phyloP scores from a whole-genome alignment of 2,888 invertebrate genomes.

The Pseudococcus longispinus region DNA sequence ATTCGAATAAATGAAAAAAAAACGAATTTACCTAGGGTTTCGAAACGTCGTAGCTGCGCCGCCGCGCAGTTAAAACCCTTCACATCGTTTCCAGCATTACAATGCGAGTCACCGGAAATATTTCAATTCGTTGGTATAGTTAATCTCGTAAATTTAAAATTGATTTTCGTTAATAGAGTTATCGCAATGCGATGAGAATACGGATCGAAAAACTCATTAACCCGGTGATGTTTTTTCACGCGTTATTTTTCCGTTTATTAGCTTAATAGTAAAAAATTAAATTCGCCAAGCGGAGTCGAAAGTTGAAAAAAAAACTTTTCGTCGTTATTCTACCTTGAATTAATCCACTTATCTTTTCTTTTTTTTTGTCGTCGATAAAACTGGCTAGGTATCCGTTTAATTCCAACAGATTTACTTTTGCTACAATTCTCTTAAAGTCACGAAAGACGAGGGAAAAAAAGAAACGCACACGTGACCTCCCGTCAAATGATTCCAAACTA shows the following conservation, averaged over 20 bases:
- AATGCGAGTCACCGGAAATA: background rate
- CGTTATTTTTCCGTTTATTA: slow-evolving; percentile 10
- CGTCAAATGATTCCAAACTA: background rate
- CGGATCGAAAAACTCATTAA: background rate
- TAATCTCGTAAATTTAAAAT: background rate
- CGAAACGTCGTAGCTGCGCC: background rate
- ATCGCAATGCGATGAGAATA: background rate
- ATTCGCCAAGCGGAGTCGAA: background rate
- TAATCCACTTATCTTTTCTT: slow-evolving; percentile 36
- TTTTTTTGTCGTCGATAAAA: slow-evolving; percentile 26
- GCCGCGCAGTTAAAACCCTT: background rate
- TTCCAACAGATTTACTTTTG: slow-evolving; percentile 29
- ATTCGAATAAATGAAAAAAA: background rate
- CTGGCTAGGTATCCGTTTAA: slow-evolving; percentile 22
- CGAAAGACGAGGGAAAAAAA: background rate
- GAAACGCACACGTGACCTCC: background rate
- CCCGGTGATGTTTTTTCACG: background rate
- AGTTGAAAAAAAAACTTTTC: slow-evolving; percentile 10
- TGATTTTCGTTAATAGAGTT: slow-evolving; percentile 4
- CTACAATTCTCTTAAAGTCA: background rate
- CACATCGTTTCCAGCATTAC: background rate
- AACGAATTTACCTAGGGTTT: background rate
- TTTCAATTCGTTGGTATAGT: background rate
- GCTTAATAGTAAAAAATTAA: slow-evolving; percentile 25
- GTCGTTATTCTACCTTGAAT: background rate